Evolutionary conservation across 2,888 invertebrate genomes (phyloP).

Genomic region (Lamproptera curius): DNA sequence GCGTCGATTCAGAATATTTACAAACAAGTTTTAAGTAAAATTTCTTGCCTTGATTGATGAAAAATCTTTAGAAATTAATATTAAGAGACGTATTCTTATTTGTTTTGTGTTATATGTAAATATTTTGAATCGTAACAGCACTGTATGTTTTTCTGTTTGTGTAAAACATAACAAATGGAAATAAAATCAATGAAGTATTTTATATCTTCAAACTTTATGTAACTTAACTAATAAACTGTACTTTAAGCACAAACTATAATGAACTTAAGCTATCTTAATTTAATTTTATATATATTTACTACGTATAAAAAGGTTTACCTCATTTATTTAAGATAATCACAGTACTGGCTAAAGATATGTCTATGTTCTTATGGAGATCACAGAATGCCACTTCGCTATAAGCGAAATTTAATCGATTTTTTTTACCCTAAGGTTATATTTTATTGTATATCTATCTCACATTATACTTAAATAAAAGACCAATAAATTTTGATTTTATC

Average conservation of each 20-base stretch:
- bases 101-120: too few relatives aligned
- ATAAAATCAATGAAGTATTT: background rate
- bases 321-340: conserved; percentile 1
- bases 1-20: too few relatives aligned
- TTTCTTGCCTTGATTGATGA: background rate
- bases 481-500: too few relatives aligned
- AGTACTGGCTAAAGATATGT: conserved; percentile 14
- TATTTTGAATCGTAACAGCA: too few relatives aligned
- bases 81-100: background rate
- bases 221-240: background rate
- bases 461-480: too few relatives aligned
- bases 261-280: background rate
- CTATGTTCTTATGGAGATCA: conserved; percentile 14
- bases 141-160: too few relatives aligned
- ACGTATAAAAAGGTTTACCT: background rate
- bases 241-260: background rate
- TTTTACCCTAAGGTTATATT: too few relatives aligned
- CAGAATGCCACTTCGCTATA: conserved; percentile 15
- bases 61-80: background rate
- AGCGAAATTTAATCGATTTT: conserved; percentile 10
- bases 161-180: too few relatives aligned
- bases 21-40: too few relatives aligned
- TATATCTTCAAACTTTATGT: background rate
- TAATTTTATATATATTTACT: background rate
- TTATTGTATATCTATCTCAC: too few relatives aligned